These are phyloP conservation scores for Masnerella sp. DNA, from an alignment of 2,888 invertebrate genomes.

Conservation along the genomic window DNA sequence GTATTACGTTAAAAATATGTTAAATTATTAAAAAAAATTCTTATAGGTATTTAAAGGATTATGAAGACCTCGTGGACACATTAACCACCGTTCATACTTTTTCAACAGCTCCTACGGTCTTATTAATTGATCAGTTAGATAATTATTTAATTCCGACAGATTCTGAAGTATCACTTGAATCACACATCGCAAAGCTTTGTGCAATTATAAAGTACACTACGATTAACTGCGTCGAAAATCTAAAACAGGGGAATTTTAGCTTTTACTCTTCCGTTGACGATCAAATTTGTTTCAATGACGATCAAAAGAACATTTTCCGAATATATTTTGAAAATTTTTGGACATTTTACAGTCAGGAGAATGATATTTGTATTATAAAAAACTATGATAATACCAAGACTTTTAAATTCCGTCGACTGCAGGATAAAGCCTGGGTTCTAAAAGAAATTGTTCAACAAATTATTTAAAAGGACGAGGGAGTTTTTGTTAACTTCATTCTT, in stretches of 20 bases:
- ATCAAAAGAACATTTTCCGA: conserved; percentile 17
- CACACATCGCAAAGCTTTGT: conserved; percentile 67
- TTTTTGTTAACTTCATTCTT: neutral
- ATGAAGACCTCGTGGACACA: conserved; percentile 67
- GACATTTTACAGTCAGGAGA: too few relatives aligned
- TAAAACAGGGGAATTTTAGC: conserved; percentile 57
- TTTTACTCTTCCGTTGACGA: too few relatives aligned
- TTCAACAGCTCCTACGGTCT: conserved; percentile 65
- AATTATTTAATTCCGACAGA: conserved; percentile 62
- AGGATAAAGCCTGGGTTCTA: conserved; percentile 33
- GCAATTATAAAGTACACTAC: conserved; percentile 67
- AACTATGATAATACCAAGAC: conserved; percentile 16
- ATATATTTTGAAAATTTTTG: too few relatives aligned
- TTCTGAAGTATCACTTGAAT: conserved; percentile 45
- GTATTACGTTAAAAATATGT: too few relatives aligned
- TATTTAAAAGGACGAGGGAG: neutral
- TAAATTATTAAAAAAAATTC: too few relatives aligned
- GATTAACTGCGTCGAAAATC: conserved; percentile 67
- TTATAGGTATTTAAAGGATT: conserved; percentile 69
- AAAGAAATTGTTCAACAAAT: conserved; percentile 39
- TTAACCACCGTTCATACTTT: conserved; percentile 69
- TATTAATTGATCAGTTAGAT: conserved; percentile 72
- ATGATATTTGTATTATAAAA: too few relatives aligned
- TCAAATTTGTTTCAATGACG: conserved; percentile 41
- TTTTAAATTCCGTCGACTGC: conserved; percentile 36